A percentile compares a stretch with the other conserved stretches of the same genome.
phyloP scores from a whole-genome alignment of 1,140 invertebrate genomes.

The Heliconius melpomene region DNA sequence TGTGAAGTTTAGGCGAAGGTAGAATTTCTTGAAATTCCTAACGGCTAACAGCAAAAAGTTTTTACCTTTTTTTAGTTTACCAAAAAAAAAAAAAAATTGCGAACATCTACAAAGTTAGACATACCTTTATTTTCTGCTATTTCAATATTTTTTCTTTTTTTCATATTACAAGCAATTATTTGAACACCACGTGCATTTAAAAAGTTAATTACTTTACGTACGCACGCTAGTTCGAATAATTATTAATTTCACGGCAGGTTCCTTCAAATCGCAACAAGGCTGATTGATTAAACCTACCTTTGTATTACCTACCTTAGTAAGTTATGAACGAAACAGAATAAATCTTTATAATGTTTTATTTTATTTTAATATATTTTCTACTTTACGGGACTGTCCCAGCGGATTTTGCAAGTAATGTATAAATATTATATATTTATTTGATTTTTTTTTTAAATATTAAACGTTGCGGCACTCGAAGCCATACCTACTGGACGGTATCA shows the following conservation, averaged over 20 bases:
- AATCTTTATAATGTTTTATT: conserved; percentile 40
- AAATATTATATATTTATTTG: not conserved
- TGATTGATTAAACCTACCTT: conserved; percentile 11
- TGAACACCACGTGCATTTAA: not conserved
- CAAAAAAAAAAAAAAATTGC: too few species aligned
- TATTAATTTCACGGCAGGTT: conserved; percentile 60
- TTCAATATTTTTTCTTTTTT: not conserved
- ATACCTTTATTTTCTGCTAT: too few species aligned
- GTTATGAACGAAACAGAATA: conserved; percentile 18
- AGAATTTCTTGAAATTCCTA: too few species aligned
- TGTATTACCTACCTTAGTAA: conserved; percentile 2
- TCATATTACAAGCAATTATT: not conserved
- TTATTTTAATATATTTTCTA: conserved; percentile 34
- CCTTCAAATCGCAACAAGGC: conserved; percentile 12
- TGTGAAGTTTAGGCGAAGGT: too few species aligned
- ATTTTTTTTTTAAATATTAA: conserved; percentile 10
- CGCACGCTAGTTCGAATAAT: conserved; percentile 35
- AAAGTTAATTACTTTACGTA: not conserved
- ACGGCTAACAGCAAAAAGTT: too few species aligned
- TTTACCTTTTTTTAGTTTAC: too few species aligned
- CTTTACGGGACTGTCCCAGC: conserved; percentile 21
- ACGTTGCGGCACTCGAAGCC: too few species aligned
- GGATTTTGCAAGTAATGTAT: conserved; percentile 42
- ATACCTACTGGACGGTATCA: too few species aligned
- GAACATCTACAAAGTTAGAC: too few species aligned